A percentile compares a stretch with the other conserved stretches of the same genome.
These are phyloP conservation scores for Trididemnum nubilum DNA, from an alignment of 23 tunicate genomes.

Conservation along the genomic window DNA sequence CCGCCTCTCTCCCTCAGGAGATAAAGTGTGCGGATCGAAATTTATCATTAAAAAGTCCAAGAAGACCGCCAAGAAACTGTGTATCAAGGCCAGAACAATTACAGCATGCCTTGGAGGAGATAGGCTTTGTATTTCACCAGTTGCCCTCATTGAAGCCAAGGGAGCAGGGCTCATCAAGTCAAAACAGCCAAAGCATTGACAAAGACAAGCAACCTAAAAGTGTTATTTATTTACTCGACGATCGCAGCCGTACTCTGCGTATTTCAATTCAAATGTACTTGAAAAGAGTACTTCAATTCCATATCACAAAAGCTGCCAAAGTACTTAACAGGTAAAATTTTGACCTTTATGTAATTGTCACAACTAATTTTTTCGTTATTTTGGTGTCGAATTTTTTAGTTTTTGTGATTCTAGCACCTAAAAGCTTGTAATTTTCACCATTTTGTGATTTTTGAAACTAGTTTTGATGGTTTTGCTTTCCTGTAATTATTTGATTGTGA, in stretches of 20 bases:
- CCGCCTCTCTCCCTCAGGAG: no score
- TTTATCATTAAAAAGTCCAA: neutral
- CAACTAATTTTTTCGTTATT: neutral
- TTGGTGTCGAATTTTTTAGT: constrained; percentile 6
- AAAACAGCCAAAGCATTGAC: neutral
- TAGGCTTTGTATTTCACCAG: neutral
- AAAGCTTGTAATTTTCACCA: no score
- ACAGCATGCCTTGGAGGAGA: constrained; percentile 5
- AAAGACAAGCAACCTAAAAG: constrained; percentile 10
- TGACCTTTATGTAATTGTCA: no score
- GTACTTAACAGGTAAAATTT: constrained; percentile 22
- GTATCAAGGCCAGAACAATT: neutral
- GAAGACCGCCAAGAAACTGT: neutral
- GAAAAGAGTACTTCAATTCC: constrained; percentile 1
- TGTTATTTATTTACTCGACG: neutral
- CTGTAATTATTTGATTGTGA: no score
- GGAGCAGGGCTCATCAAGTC: neutral
- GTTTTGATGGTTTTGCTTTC: no score
- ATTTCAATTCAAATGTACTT: neutral
- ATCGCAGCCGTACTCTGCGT: neutral
- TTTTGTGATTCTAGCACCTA: neutral
- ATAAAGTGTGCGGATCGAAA: neutral
- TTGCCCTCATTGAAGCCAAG: neutral
- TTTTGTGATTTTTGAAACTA: no score
- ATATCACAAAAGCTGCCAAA: constrained; percentile 17